Evolutionary conservation across 1,140 invertebrate genomes (phyloP).

Genomic region (Papilio aristodemus): DNA sequence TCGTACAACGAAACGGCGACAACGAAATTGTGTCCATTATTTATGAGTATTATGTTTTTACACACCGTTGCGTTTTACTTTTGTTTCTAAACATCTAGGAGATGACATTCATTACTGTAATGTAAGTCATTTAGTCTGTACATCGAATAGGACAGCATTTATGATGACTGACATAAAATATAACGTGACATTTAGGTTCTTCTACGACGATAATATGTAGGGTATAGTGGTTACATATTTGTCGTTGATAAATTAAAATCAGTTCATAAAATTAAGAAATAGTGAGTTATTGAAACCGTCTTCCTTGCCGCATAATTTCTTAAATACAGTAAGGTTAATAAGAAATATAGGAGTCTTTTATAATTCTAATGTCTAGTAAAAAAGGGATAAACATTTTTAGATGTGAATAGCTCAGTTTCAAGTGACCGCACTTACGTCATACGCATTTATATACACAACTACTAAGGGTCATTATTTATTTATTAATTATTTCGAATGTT

Average conservation of each 20-base stretch:
- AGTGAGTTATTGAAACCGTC: not conserved
- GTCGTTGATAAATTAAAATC: not conserved
- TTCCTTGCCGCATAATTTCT: too few relatives aligned
- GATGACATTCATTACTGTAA: conserved; percentile 7
- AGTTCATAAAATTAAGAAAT: not conserved
- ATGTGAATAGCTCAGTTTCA: not conserved
- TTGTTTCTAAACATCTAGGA: not conserved
- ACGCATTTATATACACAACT: not conserved
- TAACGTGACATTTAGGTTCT: too few relatives aligned
- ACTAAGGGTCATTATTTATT: not conserved
- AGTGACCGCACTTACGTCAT: not conserved
- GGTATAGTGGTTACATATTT: too few relatives aligned
- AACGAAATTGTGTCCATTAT: conserved; percentile 26
- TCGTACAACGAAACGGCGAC: not conserved
- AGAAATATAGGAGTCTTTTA: too few relatives aligned
- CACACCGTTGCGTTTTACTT: conserved; percentile 11
- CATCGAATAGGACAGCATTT: not conserved
- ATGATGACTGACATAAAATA: not conserved
- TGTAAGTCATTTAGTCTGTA: conserved; percentile 2
- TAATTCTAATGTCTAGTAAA: too few relatives aligned
- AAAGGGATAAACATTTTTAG: too few relatives aligned
- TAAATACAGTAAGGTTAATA: too few relatives aligned
- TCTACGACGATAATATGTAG: too few relatives aligned
- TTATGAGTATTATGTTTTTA: conserved; percentile 22
- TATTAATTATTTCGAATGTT: not conserved